Base-by-base conservation (phyloP, 2,113 vertebrate species). In the Gobio gobio region DNA sequence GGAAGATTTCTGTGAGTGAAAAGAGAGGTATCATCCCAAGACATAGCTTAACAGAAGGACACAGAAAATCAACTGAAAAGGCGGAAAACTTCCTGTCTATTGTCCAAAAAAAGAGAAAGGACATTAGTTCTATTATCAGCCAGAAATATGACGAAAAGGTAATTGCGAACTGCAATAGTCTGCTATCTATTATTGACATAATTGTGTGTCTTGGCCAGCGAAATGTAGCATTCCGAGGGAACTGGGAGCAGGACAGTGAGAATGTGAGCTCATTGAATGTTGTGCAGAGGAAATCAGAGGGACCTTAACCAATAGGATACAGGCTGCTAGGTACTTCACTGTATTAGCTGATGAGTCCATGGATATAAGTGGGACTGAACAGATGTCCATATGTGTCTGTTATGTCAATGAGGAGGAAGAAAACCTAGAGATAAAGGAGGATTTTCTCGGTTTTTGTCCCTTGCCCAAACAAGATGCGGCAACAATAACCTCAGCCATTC, bases 11-110 rank as follows among this genome's bases (percentile, higher is more conserved):
- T 66, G 26, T 78, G 47, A 58, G 73, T 77, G 83, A 78, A 77
- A 85, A 85, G 63, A 66, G 83, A 78, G 76, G 75, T 40, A 79
- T 85, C 9, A 68, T 85, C 61, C 61, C 45, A 85, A 85, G 45
- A 33, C 83, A 85, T 54, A 78, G 63, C 33, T 70, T n/a, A 12
- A 79, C 59, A 68, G 63, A 16, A 20, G 75, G 83, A 36, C 75
- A 85, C 40, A 26, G 51, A 78, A 70, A 22, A 56, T 61, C 83
- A 18, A 33, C 47, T 18, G 51, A 54, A 54, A 54, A 54, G 14
- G 51, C 83, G 51, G 83, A 85, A 12, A 66, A 77, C 73, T 66
- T 12, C 56, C 14, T 78, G 3, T 64, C 74, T 78, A 74, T 85
- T 26, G 74, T 85, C 73, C 56, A 85, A 85, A 73, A 75, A 51